phyloP scores from a whole-genome alignment of 2,113 vertebrate species.

The Kobus ellipsiprymnus region DNA sequence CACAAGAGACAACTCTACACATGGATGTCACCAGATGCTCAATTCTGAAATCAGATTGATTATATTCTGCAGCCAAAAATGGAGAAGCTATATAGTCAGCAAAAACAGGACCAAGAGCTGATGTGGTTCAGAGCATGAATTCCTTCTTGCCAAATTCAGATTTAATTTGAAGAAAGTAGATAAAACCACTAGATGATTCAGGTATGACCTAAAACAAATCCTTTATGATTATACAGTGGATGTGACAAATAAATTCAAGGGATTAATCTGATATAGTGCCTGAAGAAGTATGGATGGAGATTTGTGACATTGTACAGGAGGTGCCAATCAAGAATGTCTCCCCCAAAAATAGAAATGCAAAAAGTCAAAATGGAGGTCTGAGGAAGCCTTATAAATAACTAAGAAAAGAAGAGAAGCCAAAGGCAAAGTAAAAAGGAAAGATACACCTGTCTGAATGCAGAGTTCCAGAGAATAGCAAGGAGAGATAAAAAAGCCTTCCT shows the following conservation, averaged over 20 bases:
- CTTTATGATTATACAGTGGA: neutral
- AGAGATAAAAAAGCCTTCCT: neutral
- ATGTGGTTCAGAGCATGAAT: neutral
- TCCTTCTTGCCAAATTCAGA: neutral
- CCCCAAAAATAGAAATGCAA: neutral
- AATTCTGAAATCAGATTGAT: neutral
- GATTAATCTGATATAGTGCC: neutral
- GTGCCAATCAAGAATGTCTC: neutral
- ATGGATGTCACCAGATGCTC: neutral
- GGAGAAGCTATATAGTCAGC: neutral
- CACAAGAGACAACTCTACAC: neutral
- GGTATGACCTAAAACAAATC: neutral
- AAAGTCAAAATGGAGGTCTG: neutral
- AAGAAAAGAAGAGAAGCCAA: neutral
- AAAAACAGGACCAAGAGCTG: neutral
- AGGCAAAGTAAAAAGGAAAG: neutral
- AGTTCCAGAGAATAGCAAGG: neutral
- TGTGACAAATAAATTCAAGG: neutral
- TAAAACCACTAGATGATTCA: neutral
- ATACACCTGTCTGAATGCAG: neutral
- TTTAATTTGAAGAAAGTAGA: neutral
- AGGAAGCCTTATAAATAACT: neutral
- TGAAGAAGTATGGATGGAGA: neutral
- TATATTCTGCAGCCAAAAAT: neutral
- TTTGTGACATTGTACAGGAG: neutral